Evolutionary conservation across 2,888 invertebrate genomes (phyloP).

Genomic region (Thelaira solivaga): DNA sequence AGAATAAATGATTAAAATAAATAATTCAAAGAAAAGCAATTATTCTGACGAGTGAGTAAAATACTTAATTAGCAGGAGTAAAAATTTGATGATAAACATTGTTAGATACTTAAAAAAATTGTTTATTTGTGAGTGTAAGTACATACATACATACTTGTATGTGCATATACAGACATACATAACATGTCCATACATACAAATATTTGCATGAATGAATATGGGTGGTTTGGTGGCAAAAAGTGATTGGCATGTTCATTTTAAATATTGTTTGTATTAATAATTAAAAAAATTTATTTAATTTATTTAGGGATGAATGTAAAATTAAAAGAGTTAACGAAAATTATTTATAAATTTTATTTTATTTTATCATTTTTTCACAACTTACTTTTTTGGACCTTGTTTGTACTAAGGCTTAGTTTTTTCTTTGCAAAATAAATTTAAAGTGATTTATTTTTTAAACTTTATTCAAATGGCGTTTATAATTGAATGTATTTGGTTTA

Average conservation of each 20-base stretch:
- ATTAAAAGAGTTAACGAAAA: conserved; percentile 36
- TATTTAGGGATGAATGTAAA: conserved; percentile 24
- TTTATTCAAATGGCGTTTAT: conserved; percentile 54
- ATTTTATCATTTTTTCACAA: conserved; percentile 17
- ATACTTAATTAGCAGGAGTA: background rate
- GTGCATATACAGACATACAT: too few species aligned
- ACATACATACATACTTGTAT: too few species aligned
- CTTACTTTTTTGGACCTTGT: conserved; percentile 55
- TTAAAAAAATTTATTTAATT: background rate
- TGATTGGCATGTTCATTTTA: background rate
- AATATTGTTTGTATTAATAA: background rate
- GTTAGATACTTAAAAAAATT: background rate
- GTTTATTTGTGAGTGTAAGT: background rate
- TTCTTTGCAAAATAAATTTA: conserved; percentile 46
- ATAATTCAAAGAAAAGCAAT: background rate
- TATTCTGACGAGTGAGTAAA: background rate
- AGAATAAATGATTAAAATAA: background rate
- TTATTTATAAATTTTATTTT: conserved; percentile 22
- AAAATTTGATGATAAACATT: background rate
- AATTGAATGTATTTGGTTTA: conserved; percentile 67
- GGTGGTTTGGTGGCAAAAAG: background rate
- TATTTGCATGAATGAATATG: too few species aligned
- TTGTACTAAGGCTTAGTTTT: conserved; percentile 33
- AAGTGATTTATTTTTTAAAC: conserved; percentile 46
- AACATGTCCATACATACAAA: too few species aligned